Base-by-base conservation (phyloP, 2,113 vertebrate genomes). In the Laterallus jamaicensis region DNA sequence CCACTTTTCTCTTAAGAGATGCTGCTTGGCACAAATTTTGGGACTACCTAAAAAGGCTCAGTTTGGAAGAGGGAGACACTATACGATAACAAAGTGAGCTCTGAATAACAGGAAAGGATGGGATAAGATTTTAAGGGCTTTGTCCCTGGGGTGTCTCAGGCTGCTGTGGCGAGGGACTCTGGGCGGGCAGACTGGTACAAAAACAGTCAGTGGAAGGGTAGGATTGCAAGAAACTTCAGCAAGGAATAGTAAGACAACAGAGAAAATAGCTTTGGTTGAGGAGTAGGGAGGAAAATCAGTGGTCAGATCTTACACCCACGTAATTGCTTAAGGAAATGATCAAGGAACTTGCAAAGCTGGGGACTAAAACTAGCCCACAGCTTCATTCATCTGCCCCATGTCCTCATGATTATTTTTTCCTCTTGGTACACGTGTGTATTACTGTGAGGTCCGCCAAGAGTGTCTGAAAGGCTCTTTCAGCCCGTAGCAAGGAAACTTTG, bases 401-500 rank as follows among this genome's bases (percentile, higher is more conserved):
- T 63, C 52, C 81, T 70, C 73, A 13, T 25, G 82, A 32, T 32
- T 86, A 18, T 31, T 66, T 78, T 70, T 79, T 28, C 70, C 93
- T 79, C 90, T 54, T 17, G n/a, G 28, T 74, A 67, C 79, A 37
- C 0, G 8, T 80, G 71, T 80, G 82, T 29, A 6, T 50, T 74
- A 6, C 59, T 44, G 50, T 49, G 91, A 78, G 91, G 76, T 68
- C 73, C 0, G 63, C 96, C 95, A 94, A 44, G 52, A 74, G 59
- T 1, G 18, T 7, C 82, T 97, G 92, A 94, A 96, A 95, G 90
- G 90, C 67, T 77, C 88, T n/a, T 90, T 90, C 93, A 97, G 70
- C 44, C 91, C 67, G 55, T 5, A 66, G 86, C 79, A 81, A 87
- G 63, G 78, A 54, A 69, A 70, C 10, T 15, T 71, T 91, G 93